phyloP scores from a whole-genome alignment of 2,888 invertebrate species.

The Itoplectis maculator region DNA sequence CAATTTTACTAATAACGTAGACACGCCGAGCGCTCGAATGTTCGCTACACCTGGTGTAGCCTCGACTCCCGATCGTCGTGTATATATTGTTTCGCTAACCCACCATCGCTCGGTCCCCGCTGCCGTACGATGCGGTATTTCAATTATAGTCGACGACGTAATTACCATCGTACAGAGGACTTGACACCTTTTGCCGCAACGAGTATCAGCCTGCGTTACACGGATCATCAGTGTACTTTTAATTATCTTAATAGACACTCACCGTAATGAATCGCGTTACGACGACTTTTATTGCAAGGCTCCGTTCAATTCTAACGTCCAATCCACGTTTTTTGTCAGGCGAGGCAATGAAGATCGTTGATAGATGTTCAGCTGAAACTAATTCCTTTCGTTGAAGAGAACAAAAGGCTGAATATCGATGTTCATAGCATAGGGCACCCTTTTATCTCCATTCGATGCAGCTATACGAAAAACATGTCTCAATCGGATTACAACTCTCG shows the following conservation, averaged over 20 bases:
- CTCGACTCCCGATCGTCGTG: conserved; percentile 65
- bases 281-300: not conserved
- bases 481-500: no score
- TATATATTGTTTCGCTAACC: conserved; percentile 56
- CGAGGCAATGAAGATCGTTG: not conserved
- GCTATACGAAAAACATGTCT: no score
- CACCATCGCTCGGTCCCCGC: conserved; percentile 63
- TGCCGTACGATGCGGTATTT: conserved; percentile 66
- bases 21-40: conserved; percentile 71
- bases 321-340: not conserved
- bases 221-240: not conserved
- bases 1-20: conserved; percentile 80
- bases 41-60: conserved; percentile 79
- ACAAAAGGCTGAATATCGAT: no score
- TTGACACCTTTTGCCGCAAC: conserved; percentile 71
- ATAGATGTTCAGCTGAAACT: no score
- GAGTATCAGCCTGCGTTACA: not conserved
- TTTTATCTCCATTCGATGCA: no score
- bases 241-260: not conserved
- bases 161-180: conserved; percentile 78
- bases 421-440: no score
- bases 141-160: conserved; percentile 75
- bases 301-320: not conserved
- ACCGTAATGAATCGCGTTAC: not conserved
- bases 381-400: no score